Conservation (phyloP, 2,113 vertebrate genomes). For the Psittacus erithacus region DNA sequence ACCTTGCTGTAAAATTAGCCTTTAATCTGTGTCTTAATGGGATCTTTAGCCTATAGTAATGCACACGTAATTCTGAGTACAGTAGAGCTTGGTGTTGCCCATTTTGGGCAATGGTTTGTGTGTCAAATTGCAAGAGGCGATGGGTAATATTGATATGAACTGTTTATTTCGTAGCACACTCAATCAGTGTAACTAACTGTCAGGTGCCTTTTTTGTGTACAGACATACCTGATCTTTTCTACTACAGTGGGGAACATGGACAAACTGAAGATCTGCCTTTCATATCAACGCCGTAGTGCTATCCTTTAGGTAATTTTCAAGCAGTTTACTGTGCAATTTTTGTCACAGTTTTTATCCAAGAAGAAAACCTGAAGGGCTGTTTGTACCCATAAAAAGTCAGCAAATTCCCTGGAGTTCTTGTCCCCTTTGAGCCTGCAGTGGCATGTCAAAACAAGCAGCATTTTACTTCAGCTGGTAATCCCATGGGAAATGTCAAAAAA, state of each 20-base stretch:
- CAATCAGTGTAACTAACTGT: neutral
- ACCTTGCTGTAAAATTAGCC: constrained; percentile 40
- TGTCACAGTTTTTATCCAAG: neutral
- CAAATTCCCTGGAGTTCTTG: constrained; percentile 2
- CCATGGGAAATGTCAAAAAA: constrained; percentile 18
- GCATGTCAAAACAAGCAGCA: constrained; percentile 32
- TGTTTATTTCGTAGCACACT: neutral
- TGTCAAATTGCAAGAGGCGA: neutral
- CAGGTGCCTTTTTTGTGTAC: constrained; percentile 50
- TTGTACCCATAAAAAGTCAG: constrained; percentile 4
- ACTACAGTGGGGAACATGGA: neutral
- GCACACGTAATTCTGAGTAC: neutral
- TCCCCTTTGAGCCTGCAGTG: neutral
- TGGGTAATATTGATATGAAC: neutral
- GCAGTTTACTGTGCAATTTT: constrained; percentile 7
- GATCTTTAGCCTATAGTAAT: neutral
- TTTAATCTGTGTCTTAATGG: constrained; percentile 15
- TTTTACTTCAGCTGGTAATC: constrained; percentile 34
- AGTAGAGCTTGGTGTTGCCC: neutral
- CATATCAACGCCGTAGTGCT: neutral
- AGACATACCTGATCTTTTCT: neutral
- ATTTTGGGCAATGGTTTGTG: neutral
- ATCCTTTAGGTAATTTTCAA: neutral
- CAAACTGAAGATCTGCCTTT: constrained; percentile 13
- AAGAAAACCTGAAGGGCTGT: constrained; percentile 48